Percentiles rank a stretch among this genome's conserved stretches.
phyloP scores from a whole-genome alignment of 2,888 invertebrate species.

The Leptinotarsa peninsularis region DNA sequence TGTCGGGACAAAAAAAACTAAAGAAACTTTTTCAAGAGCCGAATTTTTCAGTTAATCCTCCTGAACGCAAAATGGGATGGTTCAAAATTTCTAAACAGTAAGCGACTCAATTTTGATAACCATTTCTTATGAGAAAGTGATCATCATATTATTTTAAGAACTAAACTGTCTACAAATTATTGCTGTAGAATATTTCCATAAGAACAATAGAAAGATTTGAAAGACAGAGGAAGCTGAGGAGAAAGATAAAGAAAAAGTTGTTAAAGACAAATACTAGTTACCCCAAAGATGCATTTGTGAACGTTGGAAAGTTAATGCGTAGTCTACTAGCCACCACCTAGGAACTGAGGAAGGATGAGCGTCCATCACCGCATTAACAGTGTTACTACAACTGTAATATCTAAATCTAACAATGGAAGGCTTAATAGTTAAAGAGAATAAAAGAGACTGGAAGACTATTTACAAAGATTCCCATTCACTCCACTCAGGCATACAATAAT shows the following conservation, averaged over 20 bases:
- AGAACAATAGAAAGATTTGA: neutral
- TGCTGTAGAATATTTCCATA: conserved; percentile 1
- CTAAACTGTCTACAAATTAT: conserved; percentile 14
- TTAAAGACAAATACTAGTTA: conserved; percentile 21
- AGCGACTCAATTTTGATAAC: neutral
- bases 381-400: conserved; percentile 7
- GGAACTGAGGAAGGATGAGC: neutral
- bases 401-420: neutral
- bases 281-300: conserved; percentile 15
- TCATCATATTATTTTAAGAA: neutral
- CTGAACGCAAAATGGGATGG: neutral
- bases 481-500: conserved; percentile 50
- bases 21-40: neutral
- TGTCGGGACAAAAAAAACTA: neutral
- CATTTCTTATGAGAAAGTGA: conserved; percentile 5
- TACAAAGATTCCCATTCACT: conserved; percentile 43
- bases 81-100: neutral
- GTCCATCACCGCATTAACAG: conserved; percentile 9
- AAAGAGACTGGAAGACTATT: conserved; percentile 20
- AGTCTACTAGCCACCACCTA: conserved; percentile 24
- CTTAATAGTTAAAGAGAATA: conserved; percentile 3
- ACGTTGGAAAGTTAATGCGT: conserved; percentile 15
- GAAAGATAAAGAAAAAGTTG: neutral
- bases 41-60: neutral
- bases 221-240: neutral